These are phyloP conservation scores for Luscinia megarhynchos DNA, from an alignment of 2,797 vertebrate genomes.

Conservation along the genomic window DNA sequence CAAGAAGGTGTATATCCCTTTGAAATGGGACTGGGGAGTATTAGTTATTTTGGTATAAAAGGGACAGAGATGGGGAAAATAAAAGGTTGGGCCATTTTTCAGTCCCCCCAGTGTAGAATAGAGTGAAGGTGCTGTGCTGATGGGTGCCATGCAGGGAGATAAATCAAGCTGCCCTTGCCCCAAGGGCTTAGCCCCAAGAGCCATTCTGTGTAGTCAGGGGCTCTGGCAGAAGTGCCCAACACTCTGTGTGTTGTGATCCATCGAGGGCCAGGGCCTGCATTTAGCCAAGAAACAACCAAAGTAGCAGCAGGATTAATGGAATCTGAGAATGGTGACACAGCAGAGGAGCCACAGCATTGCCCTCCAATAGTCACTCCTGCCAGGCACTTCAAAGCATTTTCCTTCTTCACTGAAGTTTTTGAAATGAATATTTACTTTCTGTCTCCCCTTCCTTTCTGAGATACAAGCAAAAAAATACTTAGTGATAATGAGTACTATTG, in stretches of 20 bases:
- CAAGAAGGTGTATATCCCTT: not conserved
- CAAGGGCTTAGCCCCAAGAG: not conserved
- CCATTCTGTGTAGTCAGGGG: accelerated
- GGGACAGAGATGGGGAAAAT: not conserved
- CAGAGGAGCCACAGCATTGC: not conserved
- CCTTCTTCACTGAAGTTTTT: slow-evolving; percentile 11
- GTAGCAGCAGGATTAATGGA: not conserved
- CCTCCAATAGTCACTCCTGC: not conserved
- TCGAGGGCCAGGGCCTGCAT: not conserved
- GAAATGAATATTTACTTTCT: not conserved
- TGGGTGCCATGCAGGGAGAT: not conserved
- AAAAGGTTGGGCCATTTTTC: not conserved
- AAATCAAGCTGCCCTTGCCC: not conserved
- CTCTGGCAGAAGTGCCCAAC: not conserved
- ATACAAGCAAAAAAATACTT: not conserved
- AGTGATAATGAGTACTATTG: not conserved
- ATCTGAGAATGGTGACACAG: not conserved
- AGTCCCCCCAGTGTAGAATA: not conserved
- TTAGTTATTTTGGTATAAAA: not conserved
- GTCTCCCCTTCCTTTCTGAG: not conserved
- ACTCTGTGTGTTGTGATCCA: not conserved
- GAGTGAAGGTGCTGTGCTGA: not conserved
- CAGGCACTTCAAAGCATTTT: not conserved
- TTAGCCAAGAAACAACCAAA: not conserved
- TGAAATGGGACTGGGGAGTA: not conserved